These are phyloP conservation scores for Crypturellus undulatus DNA, from an alignment of 2,113 vertebrate genomes.

Conservation along the genomic window DNA sequence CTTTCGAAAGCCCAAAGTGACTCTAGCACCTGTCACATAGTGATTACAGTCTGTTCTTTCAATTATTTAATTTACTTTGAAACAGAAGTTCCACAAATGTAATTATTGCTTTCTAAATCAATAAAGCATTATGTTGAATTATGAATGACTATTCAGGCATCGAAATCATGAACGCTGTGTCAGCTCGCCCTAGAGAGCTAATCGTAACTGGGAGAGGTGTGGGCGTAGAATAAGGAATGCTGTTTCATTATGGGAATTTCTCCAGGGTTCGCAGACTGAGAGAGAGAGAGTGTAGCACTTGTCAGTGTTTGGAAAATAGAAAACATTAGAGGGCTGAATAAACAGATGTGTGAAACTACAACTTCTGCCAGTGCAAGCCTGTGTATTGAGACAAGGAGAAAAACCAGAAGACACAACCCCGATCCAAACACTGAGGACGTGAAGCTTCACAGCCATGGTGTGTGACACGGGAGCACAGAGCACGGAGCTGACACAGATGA, in stretches of 20 bases:
- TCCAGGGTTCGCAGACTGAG: slow-evolving; percentile 19
- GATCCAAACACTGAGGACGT: not conserved
- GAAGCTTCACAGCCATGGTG: not conserved
- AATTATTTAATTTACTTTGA: slow-evolving; percentile 41
- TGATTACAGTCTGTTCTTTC: slow-evolving; percentile 22
- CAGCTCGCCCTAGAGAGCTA: slow-evolving; percentile 46
- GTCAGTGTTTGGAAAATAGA: not conserved
- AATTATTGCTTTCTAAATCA: slow-evolving; percentile 58
- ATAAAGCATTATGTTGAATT: slow-evolving; percentile 45
- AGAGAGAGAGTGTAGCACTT: not conserved
- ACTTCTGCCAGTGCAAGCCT: not conserved
- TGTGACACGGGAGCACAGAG: not conserved
- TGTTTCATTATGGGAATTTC: slow-evolving; percentile 39
- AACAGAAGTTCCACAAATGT: slow-evolving; percentile 34
- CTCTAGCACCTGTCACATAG: not conserved
- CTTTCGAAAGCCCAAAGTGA: not conserved
- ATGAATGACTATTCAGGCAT: not conserved
- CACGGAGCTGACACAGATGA: not conserved
- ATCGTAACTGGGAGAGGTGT: slow-evolving; percentile 35
- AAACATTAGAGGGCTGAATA: not conserved
- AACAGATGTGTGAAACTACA: not conserved
- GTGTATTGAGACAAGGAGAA: not conserved
- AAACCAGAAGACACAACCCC: not conserved
- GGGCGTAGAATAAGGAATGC: not conserved
- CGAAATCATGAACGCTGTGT: not conserved